Base-by-base conservation (phyloP, 2,113 vertebrate genomes). In the Chauna torquata region DNA sequence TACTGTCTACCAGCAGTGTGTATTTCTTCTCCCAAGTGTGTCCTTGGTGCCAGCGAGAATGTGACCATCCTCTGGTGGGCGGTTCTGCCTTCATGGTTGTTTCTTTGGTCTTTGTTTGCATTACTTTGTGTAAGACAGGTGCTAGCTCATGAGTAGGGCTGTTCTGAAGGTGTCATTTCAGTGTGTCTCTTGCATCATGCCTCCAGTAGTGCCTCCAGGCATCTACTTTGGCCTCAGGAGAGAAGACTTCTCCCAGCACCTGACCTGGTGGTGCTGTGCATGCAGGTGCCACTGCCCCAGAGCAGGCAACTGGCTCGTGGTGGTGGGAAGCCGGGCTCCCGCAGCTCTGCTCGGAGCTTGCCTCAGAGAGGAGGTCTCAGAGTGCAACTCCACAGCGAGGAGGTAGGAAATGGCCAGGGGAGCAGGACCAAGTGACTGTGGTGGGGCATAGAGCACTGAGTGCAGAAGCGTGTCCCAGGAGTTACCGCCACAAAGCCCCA, bases 171-270 rank as follows among this genome's bases (percentile, higher is more conserved):
- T 34, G 34, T 61, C 62, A 65, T n/a, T 32, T 45, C 38, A 70
- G 34, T 7, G 9, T 32, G 23, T 61, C 30, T 9, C 65, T 74
- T 80, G n/a, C 3, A 2, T 52, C 47, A n/a, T n/a, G n/a, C n/a
- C n/a, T n/a, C n/a, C n/a, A n/a, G n/a, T n/a, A 64, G 74, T 55
- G 28, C 22, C 25, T 69, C n/a, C 52, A 79, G 57, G 34, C 22
- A 0, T 52, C 32, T 0, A 0, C 65, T 85, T 11, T 68, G 42
- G n/a, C 38, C 32, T 55, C 16, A 12, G 40, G 65, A 85, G 36
- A 83, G 36, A 74, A 0, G 0, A 8, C 25, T 40, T 47, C 44
- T 68, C n/a, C 58, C 13, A 25, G 30, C 9, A 2, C 25, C 24
- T 42, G 62, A 42, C 38, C 62, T 20, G 27, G 17, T 3, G 40